A percentile compares a stretch with the other conserved stretches of the same genome.
Conservation (phyloP, 2,113 vertebrate species). For the Deroptyus accipitrinus region DNA sequence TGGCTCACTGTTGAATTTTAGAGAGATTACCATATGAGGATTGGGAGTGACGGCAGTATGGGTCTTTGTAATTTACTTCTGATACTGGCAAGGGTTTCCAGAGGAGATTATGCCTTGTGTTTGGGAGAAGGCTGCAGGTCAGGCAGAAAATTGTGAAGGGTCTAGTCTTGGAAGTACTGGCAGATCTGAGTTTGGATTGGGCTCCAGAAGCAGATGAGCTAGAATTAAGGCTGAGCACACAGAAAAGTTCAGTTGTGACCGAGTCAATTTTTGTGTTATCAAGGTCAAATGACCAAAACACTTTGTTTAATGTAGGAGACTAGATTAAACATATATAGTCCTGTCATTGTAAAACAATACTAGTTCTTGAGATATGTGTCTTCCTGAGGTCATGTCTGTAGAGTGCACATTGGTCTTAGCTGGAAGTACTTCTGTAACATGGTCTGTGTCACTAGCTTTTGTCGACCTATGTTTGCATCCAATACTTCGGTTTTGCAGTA, state of each 20-base stretch:
- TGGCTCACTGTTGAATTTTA: background rate
- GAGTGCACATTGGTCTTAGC: background rate
- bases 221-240: background rate
- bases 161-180: background rate
- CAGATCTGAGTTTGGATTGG: background rate
- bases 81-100: background rate
- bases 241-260: background rate
- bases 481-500: background rate
- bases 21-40: background rate
- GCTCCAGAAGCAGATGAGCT: background rate
- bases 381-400: background rate
- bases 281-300: background rate
- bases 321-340: background rate
- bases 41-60: background rate
- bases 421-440: background rate
- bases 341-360: background rate
- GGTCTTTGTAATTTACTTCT: background rate
- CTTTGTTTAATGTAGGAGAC: background rate
- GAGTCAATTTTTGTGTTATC: background rate
- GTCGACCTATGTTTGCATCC: background rate
- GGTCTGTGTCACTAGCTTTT: background rate
- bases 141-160: background rate
- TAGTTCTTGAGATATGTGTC: background rate
- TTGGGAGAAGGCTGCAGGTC: background rate
- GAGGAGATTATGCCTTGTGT: background rate